phyloP scores from a whole-genome alignment of 2,888 invertebrate species.

The Synergus umbraculus region DNA sequence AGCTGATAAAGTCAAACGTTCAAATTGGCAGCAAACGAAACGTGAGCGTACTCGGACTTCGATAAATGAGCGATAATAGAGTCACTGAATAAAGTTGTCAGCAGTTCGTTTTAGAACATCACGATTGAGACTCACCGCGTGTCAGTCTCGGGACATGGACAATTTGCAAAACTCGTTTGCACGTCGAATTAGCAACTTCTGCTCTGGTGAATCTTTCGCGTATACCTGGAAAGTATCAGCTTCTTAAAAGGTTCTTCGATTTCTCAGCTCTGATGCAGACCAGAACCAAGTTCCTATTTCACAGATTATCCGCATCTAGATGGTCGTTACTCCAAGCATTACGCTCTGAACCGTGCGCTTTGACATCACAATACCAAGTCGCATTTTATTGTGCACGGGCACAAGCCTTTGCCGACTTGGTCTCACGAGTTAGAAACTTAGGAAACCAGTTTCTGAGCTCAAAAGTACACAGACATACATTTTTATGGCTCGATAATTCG shows the following conservation, averaged over 20 bases:
- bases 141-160: constrained; percentile 35
- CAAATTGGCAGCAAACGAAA: constrained; percentile 5
- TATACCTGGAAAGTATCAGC: constrained; percentile 17
- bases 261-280: not conserved
- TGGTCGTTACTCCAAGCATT: constrained; percentile 38
- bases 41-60: constrained; percentile 18
- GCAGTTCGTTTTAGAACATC: constrained; percentile 19
- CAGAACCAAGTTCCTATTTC: constrained; percentile 13
- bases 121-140: constrained; percentile 22
- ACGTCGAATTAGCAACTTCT: constrained; percentile 45
- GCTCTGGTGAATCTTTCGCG: constrained; percentile 5
- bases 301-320: constrained; percentile 28
- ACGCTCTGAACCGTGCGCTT: constrained; percentile 31
- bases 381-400: constrained; percentile 29
- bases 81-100: constrained; percentile 33
- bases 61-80: constrained; percentile 39
- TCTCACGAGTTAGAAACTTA: constrained; percentile 29
- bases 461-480: not conserved
- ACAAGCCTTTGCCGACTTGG: constrained; percentile 28
- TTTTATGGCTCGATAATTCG: constrained; percentile 18
- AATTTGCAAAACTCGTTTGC: constrained; percentile 49
- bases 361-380: constrained; percentile 26
- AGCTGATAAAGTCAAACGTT: constrained; percentile 1
- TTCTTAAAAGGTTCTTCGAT: constrained; percentile 28
- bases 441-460: constrained; percentile 29